Base-by-base conservation (phyloP, 2,113 vertebrate species). In the Coreoperca whiteheadi region DNA sequence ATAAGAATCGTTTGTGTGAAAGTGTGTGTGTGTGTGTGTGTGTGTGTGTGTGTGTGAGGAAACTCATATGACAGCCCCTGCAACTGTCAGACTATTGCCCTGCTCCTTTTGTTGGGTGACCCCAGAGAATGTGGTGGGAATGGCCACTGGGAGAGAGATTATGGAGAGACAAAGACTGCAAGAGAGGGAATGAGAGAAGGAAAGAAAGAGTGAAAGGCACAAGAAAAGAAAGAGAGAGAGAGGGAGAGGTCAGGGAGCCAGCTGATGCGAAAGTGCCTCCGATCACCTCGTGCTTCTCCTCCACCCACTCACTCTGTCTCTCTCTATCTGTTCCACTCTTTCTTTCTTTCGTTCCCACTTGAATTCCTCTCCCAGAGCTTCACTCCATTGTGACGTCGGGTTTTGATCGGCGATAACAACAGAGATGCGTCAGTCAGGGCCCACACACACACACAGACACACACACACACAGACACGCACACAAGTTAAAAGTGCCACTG, bases 301-400 rank as follows among this genome's bases (percentile, higher is more conserved):
- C 86, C 79, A 39, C 91, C 89, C 89, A 88, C 89, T 79, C 77
- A 39, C 80, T 88, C 91, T 90, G 77, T 90, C 88, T 76, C 83
- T 90, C 81, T 91, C 87, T 91, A 77, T 92, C 90, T 88, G 75
- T 90, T 88, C 84, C 84, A 30, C 88, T 86, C 91, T 92, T 85
- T 91, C 87, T 89, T 81, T 90, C 89, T 74, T 83, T 63, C 81
- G 25, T 89, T 94, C 93, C 92, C 92, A 93, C 92, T 92, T 91
- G 89, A 91, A 94, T 94, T 94, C 93, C 92, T 88, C 86, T 94
- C 92, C 90, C 91, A 92, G 93, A 80, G 82, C 91, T 92, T 91
- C 91, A 85, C 85, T 90, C 80, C 81, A 32, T 71, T 77, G 79
- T 93, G 92, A 94, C 92, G 89, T 82, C n/a, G 74, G 82, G 69